Conservation (phyloP, 1,140 invertebrate species). For the Cotesia typhae region DNA sequence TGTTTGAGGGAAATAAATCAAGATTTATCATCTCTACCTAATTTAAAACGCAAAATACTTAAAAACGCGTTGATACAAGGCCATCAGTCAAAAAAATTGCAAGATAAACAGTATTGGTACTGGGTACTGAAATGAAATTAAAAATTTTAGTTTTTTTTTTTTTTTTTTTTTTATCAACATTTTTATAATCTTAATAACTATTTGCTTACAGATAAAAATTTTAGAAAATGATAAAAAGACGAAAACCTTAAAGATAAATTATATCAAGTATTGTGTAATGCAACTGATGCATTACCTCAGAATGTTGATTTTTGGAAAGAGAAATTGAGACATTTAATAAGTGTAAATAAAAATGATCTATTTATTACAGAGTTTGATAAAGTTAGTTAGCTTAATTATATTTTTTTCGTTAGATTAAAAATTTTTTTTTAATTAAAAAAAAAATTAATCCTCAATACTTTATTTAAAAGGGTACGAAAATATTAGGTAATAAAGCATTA, state of each 20-base stretch:
- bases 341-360: constrained; percentile 50
- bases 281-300: constrained; percentile 59
- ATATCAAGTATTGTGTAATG: constrained; percentile 58
- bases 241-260: constrained; percentile 50
- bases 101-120: constrained; percentile 66
- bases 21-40: constrained; percentile 54
- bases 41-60: constrained; percentile 64
- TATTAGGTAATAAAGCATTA: constrained; percentile 58
- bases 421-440: too few relatives aligned
- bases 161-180: neutral
- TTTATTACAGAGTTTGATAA: constrained; percentile 53
- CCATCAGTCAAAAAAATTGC: constrained; percentile 60
- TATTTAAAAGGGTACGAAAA: constrained; percentile 48
- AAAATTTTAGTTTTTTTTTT: too few relatives aligned
- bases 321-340: constrained; percentile 59
- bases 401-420: constrained; percentile 36
- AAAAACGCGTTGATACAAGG: constrained; percentile 61
- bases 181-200: neutral
- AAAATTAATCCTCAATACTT: too few relatives aligned
- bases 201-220: constrained; percentile 54
- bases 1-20: constrained; percentile 65
- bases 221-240: constrained; percentile 50
- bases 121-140: constrained; percentile 52
- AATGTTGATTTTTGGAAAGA: constrained; percentile 65
- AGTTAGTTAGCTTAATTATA: constrained; percentile 40